Percentiles rank a stretch among this genome's conserved stretches.
Evolutionary conservation across 92 coral and sea anemone genomes (phyloP).

Genomic region (Phenganax marumi): DNA sequence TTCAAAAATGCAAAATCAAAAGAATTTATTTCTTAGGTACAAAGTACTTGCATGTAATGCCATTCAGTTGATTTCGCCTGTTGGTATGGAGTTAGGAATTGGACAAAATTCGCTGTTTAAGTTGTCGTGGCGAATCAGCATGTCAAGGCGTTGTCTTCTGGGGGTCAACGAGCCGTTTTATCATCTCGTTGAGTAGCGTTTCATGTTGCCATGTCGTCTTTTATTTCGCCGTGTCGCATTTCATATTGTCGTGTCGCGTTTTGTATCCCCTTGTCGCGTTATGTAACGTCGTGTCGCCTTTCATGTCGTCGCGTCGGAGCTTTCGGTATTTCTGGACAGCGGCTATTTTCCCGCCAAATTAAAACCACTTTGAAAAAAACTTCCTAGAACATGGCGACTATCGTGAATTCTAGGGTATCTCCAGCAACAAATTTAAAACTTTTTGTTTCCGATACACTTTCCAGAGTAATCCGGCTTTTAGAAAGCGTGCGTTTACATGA

Average conservation of each 20-base stretch:
- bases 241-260: background rate
- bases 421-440: background rate
- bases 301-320: too few species aligned
- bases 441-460: background rate
- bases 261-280: too few species aligned
- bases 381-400: background rate
- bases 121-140: background rate
- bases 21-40: too few species aligned
- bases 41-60: too few species aligned
- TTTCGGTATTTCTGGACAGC: background rate
- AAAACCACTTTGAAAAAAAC: background rate
- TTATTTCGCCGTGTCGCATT: background rate
- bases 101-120: constrained; percentile 16
- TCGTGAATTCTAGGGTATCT: background rate
- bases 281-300: too few species aligned
- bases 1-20: too few species aligned
- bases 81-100: constrained; percentile 1
- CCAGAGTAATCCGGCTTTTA: too few species aligned
- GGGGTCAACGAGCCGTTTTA: too few species aligned
- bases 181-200: background rate
- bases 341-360: background rate
- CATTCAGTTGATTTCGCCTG: too few species aligned
- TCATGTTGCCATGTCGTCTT: too few species aligned
- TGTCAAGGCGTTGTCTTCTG: background rate
- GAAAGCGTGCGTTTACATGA: too few species aligned